phyloP scores from a whole-genome alignment of 2,888 invertebrate genomes.

The Drosophila leonis region DNA sequence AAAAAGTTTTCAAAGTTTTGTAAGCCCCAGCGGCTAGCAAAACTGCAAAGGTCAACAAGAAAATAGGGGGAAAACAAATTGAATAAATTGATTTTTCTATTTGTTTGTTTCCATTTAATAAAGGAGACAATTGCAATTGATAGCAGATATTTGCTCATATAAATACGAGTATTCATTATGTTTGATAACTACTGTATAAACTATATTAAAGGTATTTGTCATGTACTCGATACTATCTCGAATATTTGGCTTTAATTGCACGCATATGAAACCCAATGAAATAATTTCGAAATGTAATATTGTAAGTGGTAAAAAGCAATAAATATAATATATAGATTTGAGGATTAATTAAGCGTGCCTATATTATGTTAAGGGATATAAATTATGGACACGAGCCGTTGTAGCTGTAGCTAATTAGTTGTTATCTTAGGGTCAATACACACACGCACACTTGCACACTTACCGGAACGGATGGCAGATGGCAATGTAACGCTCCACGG shows the following conservation, averaged over 20 bases:
- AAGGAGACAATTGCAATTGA: not conserved
- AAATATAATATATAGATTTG: conserved; percentile 12
- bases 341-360: conserved; percentile 6
- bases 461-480: conserved; percentile 92
- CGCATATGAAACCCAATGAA: not conserved
- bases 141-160: too few relatives aligned
- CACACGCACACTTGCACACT: conserved; percentile 41
- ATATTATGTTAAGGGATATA: conserved; percentile 2
- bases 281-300: not conserved
- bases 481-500: conserved; percentile 94
- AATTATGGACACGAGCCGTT: conserved; percentile 1
- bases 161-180: not conserved
- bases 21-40: not conserved
- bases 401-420: conserved; percentile 7
- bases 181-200: not conserved
- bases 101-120: conserved; percentile 4
- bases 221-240: not conserved
- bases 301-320: conserved; percentile 4
- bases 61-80: not conserved
- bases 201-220: not conserved
- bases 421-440: conserved; percentile 20
- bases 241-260: conserved; percentile 9
- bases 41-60: not conserved
- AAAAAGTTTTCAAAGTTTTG: not conserved
- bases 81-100: not conserved